These are phyloP conservation scores for Scomberomorus guttatus DNA, from an alignment of 2,797 vertebrate species.

Conservation along the genomic window DNA sequence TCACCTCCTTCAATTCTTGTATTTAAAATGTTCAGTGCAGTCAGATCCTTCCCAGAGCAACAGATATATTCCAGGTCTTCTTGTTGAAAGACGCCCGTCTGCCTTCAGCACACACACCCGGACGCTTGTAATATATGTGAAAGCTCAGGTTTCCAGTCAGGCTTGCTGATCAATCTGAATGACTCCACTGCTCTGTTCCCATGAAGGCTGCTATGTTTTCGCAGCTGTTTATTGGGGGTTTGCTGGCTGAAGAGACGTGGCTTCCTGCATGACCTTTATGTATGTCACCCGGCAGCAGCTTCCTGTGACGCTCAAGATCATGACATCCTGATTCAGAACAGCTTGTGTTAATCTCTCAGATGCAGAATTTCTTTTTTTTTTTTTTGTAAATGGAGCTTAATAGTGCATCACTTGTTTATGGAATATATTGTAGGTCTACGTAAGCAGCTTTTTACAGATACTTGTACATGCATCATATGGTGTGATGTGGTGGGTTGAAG, in stretches of 20 bases:
- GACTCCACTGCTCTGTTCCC: slow-evolving; percentile 40
- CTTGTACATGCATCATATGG: not conserved
- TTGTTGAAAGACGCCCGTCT: slow-evolving; percentile 17
- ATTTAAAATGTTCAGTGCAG: not conserved
- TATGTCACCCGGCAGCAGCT: slow-evolving; percentile 45
- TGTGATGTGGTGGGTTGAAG: not conserved
- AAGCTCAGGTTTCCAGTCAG: slow-evolving; percentile 35
- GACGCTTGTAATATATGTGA: slow-evolving; percentile 7
- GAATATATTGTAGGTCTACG: slow-evolving; percentile 22
- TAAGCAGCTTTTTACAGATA: slow-evolving; percentile 8
- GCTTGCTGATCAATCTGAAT: slow-evolving; percentile 36
- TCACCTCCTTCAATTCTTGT: slow-evolving; percentile 49
- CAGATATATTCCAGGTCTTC: slow-evolving; percentile 21
- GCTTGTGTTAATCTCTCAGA: slow-evolving; percentile 16
- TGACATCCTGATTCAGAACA: slow-evolving; percentile 46
- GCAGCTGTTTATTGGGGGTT: slow-evolving; percentile 64
- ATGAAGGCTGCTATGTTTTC: slow-evolving; percentile 48
- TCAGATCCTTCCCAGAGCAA: slow-evolving; percentile 13
- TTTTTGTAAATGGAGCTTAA: slow-evolving; percentile 15
- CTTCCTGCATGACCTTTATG: slow-evolving; percentile 58
- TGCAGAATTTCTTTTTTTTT: not conserved
- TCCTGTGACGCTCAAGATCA: slow-evolving; percentile 72
- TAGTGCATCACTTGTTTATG: slow-evolving; percentile 42
- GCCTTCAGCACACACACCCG: slow-evolving; percentile 1
- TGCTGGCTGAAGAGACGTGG: slow-evolving; percentile 30